These are phyloP conservation scores for Hydrophis major DNA, from an alignment of 2,797 vertebrate species.

Conservation along the genomic window DNA sequence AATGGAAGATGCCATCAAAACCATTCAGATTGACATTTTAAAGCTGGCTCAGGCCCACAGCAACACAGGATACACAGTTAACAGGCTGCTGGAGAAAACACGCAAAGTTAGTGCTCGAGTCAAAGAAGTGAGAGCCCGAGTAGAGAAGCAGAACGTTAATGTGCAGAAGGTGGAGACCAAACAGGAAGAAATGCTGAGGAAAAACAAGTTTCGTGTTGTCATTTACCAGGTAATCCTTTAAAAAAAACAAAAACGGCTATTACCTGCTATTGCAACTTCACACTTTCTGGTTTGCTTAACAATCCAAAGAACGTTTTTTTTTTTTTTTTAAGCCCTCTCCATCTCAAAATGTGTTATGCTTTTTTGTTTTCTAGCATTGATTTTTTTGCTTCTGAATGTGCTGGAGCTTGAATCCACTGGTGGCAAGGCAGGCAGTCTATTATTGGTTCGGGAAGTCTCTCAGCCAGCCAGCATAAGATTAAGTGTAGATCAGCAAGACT, in stretches of 20 bases:
- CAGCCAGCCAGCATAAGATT: slow-evolving; percentile 67
- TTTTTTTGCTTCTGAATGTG: slow-evolving; percentile 16
- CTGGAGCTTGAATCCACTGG: slow-evolving; percentile 40
- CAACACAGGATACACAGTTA: slow-evolving; percentile 82
- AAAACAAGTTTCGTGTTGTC: slow-evolving; percentile 96
- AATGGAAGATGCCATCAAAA: slow-evolving; percentile 87
- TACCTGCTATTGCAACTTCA: not conserved
- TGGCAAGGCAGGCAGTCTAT: slow-evolving; percentile 60
- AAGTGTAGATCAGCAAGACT: slow-evolving; percentile 73
- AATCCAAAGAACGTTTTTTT: rapidly evolving
- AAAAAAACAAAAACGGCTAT: not conserved
- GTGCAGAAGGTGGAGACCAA: slow-evolving; percentile 92
- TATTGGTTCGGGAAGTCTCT: slow-evolving; percentile 71
- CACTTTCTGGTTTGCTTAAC: slow-evolving; percentile 1
- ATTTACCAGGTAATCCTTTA: slow-evolving; percentile 89
- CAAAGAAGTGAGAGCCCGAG: slow-evolving; percentile 88
- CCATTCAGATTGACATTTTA: slow-evolving; percentile 89
- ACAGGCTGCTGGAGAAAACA: slow-evolving; percentile 93
- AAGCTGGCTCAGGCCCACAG: slow-evolving; percentile 89
- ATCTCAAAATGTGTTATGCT: slow-evolving; percentile 23
- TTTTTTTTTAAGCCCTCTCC: not conserved
- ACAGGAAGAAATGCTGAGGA: slow-evolving; percentile 94
- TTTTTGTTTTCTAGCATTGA: not conserved
- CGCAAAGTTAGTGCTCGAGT: slow-evolving; percentile 91
- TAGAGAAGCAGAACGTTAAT: slow-evolving; percentile 86